Evolutionary conservation across 2,113 vertebrate genomes (phyloP).

Genomic region (Equus quagga): DNA sequence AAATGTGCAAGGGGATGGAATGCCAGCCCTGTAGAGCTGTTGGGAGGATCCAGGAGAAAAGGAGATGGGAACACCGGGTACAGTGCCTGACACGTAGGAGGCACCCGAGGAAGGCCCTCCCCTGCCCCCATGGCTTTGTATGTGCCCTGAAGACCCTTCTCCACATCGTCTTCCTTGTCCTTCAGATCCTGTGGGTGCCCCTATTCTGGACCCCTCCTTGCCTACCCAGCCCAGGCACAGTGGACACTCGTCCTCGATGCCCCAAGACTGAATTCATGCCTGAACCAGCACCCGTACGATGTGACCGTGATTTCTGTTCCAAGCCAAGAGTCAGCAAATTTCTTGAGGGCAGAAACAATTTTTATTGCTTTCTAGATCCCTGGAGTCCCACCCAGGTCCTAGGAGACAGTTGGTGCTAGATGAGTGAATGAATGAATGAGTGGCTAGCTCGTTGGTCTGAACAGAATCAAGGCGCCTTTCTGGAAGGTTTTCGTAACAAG

Average conservation of each 20-base stretch:
- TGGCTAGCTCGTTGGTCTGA: not conserved
- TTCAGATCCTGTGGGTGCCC: not conserved
- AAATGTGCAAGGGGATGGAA: not conserved
- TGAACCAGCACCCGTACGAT: not conserved
- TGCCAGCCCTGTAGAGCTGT: rapidly evolving
- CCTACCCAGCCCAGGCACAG: not conserved
- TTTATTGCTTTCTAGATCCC: not conserved
- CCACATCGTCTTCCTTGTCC: not conserved
- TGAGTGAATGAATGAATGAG: not conserved
- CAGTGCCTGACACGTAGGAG: not conserved
- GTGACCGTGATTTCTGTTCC: not conserved
- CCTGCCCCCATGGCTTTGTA: not conserved
- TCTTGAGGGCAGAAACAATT: not conserved
- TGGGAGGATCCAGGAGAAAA: not conserved
- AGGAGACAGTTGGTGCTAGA: not conserved
- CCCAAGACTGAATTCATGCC: not conserved
- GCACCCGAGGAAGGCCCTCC: not conserved
- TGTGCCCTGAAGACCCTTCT: not conserved
- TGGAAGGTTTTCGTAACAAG: not conserved
- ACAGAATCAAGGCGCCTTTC: not conserved
- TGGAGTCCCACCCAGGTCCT: not conserved
- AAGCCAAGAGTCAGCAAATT: not conserved
- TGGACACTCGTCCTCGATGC: not conserved
- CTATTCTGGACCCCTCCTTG: not conserved
- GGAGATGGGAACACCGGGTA: not conserved